phyloP scores from a whole-genome alignment of 2,113 vertebrate species.

The Atractosteus spatula region DNA sequence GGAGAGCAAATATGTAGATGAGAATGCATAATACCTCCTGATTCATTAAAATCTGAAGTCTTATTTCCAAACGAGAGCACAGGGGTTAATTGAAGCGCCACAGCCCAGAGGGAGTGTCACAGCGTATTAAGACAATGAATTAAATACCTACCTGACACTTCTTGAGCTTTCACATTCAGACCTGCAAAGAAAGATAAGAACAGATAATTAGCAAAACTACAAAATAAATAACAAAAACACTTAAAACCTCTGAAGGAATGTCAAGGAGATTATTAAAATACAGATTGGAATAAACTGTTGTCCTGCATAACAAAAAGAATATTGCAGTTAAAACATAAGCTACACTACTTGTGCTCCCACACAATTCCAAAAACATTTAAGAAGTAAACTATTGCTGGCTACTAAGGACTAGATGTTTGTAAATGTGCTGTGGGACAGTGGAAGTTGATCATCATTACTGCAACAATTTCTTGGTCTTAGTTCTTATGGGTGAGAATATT shows the following conservation, averaged over 20 bases:
- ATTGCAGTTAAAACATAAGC: conserved; percentile 18
- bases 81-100: conserved; percentile 12
- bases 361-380: too few species aligned
- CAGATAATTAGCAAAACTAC: background rate
- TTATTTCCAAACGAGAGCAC: conserved; percentile 17
- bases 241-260: background rate
- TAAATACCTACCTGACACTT: conserved; percentile 67
- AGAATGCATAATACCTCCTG: background rate
- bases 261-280: too few species aligned
- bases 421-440: too few species aligned
- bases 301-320: conserved; percentile 24
- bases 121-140: conserved; percentile 4
- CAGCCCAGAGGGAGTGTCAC: background rate
- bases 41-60: background rate
- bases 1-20: background rate
- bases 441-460: too few species aligned
- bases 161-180: conserved; percentile 67
- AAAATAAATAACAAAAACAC: background rate
- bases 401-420: too few species aligned
- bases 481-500: too few species aligned
- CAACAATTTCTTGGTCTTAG: too few species aligned
- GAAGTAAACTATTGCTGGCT: too few species aligned
- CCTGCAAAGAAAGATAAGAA: conserved; percentile 52
- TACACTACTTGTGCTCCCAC: too few species aligned
- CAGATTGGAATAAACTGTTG: background rate